Evolutionary conservation across 37 sponge, comb jelly and placozoan species (phyloP), one percentile per base, ranked within the genome.

Genomic region (Ianthella basta): DNA sequence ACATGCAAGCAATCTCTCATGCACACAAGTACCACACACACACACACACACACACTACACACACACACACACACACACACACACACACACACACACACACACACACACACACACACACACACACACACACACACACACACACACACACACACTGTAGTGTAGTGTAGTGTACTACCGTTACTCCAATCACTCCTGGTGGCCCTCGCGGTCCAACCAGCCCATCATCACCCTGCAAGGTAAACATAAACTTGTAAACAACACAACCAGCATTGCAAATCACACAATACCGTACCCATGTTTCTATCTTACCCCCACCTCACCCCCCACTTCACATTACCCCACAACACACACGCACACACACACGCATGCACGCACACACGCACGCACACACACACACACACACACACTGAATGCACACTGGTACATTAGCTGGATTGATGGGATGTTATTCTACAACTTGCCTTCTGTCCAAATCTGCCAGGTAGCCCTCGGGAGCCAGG

Each of bases 401-500:
- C n/a, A n/a, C n/a, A n/a, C n/a, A n/a, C n/a, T n/a, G n/a, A n/a
- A 21, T 20, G 19, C 16, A 59, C 16, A 59, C 16, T 59, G 60
- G 19, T 59, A 21, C 20, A 21, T 59, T 59, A 21, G 16, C 19
- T 21, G 20, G 20, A 59, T 59, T 59, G 16, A 20, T 20, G 16
- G 20, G 19, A 16, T 59, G 23, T 80, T 32, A 15, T 21, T 20
- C 25, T 21, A 79, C 1, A 24, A 16, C 25, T 24, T 59, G 25
- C 81, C 59, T 56, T 30, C 35, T 33, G 29, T 41, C 86, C 86
- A 35, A 67, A 53, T 24, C 79, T 67, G 32, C 86, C 86, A 79
- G 36, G 68, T 39, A 50, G 39, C 15, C 84, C 84, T 30, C 20
- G 32, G 30, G 23, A 54, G 33, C 84, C 84, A 56, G 20, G n/a